Conservation (phyloP, 2,113 vertebrate genomes). For the Hippocampus abdominalis region DNA sequence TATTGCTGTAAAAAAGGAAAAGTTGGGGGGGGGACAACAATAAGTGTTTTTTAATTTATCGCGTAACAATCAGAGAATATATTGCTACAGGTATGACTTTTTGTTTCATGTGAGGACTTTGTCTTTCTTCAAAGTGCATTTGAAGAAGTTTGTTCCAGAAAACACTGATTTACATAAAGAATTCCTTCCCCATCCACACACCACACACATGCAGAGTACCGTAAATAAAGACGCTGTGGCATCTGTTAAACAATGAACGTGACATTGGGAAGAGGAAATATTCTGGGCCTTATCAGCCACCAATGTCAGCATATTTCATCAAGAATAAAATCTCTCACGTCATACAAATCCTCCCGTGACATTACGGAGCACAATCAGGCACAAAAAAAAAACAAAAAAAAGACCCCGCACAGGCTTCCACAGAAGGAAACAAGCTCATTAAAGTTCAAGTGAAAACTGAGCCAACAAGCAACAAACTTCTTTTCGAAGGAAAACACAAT, state of each 20-base stretch:
- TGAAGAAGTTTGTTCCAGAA: neutral
- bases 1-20: slow-evolving; percentile 27
- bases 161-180: neutral
- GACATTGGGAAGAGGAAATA: slow-evolving; percentile 50
- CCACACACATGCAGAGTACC: neutral
- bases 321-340: slow-evolving; percentile 18
- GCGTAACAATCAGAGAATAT: neutral
- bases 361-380: slow-evolving; percentile 8
- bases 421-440: slow-evolving; percentile 7
- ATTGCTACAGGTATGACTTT: neutral
- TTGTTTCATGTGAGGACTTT: neutral
- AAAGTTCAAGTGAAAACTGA: neutral
- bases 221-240: neutral
- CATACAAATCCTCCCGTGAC: slow-evolving; percentile 14
- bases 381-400: slow-evolving; percentile 12
- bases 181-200: neutral
- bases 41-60: neutral
- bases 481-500: neutral
- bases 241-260: slow-evolving; percentile 3
- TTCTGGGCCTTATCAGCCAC: slow-evolving; percentile 22
- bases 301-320: slow-evolving; percentile 38
- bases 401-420: neutral
- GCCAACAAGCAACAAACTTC: slow-evolving; percentile 8
- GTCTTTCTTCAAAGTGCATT: neutral
- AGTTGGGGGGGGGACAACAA: neutral